Base-by-base conservation (phyloP, 2,888 invertebrate genomes). In the Hypercompe scribonia region DNA sequence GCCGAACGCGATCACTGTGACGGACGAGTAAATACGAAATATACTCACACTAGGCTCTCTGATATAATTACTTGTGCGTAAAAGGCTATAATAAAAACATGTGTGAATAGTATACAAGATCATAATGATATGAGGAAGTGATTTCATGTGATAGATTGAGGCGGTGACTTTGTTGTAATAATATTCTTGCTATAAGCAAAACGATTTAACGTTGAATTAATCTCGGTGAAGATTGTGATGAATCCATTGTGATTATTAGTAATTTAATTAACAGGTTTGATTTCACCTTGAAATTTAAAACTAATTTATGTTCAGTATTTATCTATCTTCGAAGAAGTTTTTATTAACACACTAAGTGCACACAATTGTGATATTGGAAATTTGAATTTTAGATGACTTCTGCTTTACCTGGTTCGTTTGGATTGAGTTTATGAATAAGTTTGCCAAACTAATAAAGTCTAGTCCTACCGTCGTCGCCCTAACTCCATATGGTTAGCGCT, bases 271-370 rank as follows among this genome's bases (percentile, higher is more conserved):
- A 68, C 3, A 15, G 50, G 34, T n/a, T 31, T 50, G 33, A 0
- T 50, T 67, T 67, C 8, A 68, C 68, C 68, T 58, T 68, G 36
- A 24, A 11, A 54, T 58, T n/a, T 33, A 33, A 50, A 67, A 68
- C 34, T n/a, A 15, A 28, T 54, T 54, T 68, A n/a, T 54, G 50
- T n/a, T 34, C 34, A n/a, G n/a, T 11, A 11, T n/a, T 61, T 28
- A 54, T 58, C 4, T 15, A 61, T 31, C 58, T 13, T 1, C 31
- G 13, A 28, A 28, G 2, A 28, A 28, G 28, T 65, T 7, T 65
- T 63, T 10, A 54, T n/a, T 24, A n/a, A 8, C 13, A n/a, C 28
- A 28, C 28, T 54, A 58, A 28, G 28, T 13, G 50, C 46, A 46
- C 5, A 46, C 46, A 21, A 21, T 46, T 2, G 21, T 46, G 42